A percentile compares a stretch with the other conserved stretches of the same genome.
Evolutionary conservation across 92 coral and sea anemone species (phyloP).

Genomic region (Umimayanthus chanpuru): DNA sequence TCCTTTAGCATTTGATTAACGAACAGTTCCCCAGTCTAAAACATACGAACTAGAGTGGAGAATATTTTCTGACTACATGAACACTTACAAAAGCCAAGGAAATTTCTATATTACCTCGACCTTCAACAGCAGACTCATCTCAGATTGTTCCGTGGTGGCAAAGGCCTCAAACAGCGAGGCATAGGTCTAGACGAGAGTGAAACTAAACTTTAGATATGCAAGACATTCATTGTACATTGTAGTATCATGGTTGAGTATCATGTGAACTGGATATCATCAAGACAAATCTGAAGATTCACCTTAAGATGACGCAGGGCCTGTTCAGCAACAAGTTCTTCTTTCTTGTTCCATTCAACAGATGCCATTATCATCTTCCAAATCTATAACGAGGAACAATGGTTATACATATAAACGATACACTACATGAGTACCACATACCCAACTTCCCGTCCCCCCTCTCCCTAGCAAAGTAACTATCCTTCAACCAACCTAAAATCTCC

Average conservation of each 20-base stretch:
- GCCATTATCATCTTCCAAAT: slow-evolving; percentile 94
- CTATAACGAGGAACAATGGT: slow-evolving; percentile 38
- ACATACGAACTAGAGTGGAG: background rate
- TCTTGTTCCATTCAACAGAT: slow-evolving; percentile 98
- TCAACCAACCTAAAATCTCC: too few species aligned
- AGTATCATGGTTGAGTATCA: too few species aligned
- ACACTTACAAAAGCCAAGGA: background rate
- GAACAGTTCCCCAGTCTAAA: background rate
- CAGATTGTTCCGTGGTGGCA: slow-evolving; percentile 79
- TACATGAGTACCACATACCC: too few species aligned
- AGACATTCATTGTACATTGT: background rate
- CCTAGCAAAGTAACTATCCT: too few species aligned
- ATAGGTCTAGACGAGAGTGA: slow-evolving; percentile 58
- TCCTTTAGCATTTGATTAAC: background rate
- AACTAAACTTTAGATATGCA: background rate
- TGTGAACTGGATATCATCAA: too few species aligned
- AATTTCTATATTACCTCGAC: slow-evolving; percentile 71
- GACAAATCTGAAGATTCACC: slow-evolving; percentile 45
- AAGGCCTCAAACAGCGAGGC: slow-evolving; percentile 86
- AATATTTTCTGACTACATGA: background rate
- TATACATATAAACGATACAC: background rate
- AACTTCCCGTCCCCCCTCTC: too few species aligned
- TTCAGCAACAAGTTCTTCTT: slow-evolving; percentile 93
- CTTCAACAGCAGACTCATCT: slow-evolving; percentile 79
- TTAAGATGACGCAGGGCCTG: slow-evolving; percentile 96